Base-by-base conservation (phyloP, 1,140 invertebrate species). In the Drosophila kanapiae region DNA sequence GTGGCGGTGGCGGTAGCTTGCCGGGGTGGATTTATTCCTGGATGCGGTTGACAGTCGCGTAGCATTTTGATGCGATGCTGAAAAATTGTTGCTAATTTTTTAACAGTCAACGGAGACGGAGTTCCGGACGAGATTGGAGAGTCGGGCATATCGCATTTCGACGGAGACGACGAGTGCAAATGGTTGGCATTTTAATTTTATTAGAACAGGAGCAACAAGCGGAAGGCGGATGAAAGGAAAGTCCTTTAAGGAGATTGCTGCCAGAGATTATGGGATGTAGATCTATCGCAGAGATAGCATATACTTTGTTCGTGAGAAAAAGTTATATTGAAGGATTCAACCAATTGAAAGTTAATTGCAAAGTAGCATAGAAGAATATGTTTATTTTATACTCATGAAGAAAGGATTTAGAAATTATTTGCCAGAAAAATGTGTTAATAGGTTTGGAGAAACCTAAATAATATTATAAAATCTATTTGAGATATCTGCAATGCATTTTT, bases 11-110 rank as follows among this genome's bases (percentile, higher is more conserved):
- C 16, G 3, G 51, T 37, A 11, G 18, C 9, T 27, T 16, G 23
- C 16, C 54, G 37, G 58, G 70, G 64, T 77, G 75, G 62, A 48
- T 78, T 51, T 54, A 62, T 56, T 54, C 72, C 71, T 61, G 63
- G 72, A 58, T 87, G 84, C 81, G 84, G 84, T 84, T 87, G 84
- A 84, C 83, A 88, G 82, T 79, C 58, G 68, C 18, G 47, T 57
- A 49, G 72, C 74, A 60, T 80, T 88, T 88, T 87, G 84, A 88
- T 80, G 83, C 80, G 63, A 88, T 80, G 72, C 72, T 84, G 85
- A 87, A 87, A 87, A 87, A 87, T 87, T 84, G 84, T 84, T 90
- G 85, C 85, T 84, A 87, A 87, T 87, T 87, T 87, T 87, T 87
- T 90, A 90, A 71, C 69, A 80, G 79, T 59, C 69, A 75, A 57